phyloP scores from a whole-genome alignment of 2,888 invertebrate genomes.

The Mimachlamys varia region DNA sequence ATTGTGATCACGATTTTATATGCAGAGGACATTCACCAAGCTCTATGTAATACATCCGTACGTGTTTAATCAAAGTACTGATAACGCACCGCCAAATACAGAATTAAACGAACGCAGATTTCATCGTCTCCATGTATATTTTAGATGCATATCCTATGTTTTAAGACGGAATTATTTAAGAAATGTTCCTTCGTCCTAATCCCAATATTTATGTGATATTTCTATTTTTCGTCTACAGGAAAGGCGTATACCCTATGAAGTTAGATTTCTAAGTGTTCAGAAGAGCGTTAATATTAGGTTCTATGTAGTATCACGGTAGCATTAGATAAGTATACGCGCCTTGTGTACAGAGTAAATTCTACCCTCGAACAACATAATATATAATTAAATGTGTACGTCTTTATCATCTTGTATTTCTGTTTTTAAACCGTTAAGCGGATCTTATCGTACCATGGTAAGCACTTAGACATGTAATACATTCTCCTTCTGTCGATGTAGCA shows the following conservation, averaged over 20 bases:
- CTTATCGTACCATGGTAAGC: neutral
- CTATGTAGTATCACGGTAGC: neutral
- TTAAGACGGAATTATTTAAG: neutral
- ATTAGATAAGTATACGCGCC: neutral
- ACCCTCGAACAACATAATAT: neutral
- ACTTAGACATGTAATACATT: constrained; percentile 20
- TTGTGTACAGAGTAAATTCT: neutral
- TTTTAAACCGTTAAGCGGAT: constrained; percentile 21
- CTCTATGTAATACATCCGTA: neutral
- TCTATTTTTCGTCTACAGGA: neutral
- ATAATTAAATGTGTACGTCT: neutral
- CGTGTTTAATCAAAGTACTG: neutral
- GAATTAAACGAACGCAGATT: neutral
- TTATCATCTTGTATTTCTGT: neutral
- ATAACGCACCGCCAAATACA: neutral
- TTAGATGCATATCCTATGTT: neutral
- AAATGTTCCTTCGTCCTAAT: neutral
- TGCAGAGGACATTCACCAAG: neutral
- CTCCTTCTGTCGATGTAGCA: neutral
- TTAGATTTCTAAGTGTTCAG: neutral
- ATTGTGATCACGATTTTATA: neutral
- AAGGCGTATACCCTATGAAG: neutral
- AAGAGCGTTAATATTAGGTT: too few relatives aligned
- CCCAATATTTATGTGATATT: neutral
- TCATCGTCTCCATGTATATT: neutral